Conservation (phyloP, 2,797 vertebrate species). For the Malurus splendens region DNA sequence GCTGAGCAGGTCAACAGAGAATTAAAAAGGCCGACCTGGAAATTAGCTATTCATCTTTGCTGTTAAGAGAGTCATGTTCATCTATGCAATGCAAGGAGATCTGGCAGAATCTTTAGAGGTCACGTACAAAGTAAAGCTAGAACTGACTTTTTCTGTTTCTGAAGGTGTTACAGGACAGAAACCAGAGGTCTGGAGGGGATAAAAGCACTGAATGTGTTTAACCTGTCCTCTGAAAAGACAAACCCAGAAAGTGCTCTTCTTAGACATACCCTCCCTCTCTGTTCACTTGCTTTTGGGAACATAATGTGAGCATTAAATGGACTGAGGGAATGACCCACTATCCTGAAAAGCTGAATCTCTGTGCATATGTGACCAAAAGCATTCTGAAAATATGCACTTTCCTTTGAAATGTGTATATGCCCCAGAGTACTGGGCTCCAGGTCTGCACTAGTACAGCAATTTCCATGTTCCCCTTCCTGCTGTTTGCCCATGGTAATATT, state of each 20-base stretch:
- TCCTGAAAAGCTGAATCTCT: neutral
- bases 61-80: neutral
- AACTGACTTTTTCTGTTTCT: conserved; percentile 9
- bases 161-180: conserved; percentile 4
- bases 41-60: conserved; percentile 2
- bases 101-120: neutral
- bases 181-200: neutral
- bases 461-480: neutral
- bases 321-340: neutral
- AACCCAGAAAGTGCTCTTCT: neutral
- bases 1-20: neutral
- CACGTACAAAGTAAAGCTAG: neutral
- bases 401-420: neutral
- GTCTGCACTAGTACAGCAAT: neutral
- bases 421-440: neutral
- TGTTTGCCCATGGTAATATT: neutral
- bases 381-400: neutral
- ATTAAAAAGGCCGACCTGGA: neutral
- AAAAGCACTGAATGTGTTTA: neutral
- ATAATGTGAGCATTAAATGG: neutral
- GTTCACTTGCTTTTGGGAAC: neutral
- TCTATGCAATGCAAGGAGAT: neutral
- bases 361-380: neutral
- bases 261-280: neutral
- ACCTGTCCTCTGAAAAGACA: neutral